Conservation (phyloP, 2,113 vertebrate species). For the Hippocampus guttulatus region DNA sequence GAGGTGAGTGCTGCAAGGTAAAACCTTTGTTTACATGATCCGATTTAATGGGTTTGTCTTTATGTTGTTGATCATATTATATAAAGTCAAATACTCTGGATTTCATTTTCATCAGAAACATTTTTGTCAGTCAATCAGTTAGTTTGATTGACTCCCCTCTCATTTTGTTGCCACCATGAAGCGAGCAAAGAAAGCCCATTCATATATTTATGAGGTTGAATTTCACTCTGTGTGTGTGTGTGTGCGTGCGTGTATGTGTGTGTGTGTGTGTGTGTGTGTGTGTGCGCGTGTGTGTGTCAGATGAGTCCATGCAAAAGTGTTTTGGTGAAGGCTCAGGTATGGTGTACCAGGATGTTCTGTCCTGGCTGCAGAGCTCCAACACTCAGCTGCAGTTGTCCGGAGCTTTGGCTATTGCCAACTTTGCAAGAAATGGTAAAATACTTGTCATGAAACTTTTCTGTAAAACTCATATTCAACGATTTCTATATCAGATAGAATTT, state of each 20-base stretch:
- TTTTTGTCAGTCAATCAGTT: background rate
- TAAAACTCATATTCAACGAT: background rate
- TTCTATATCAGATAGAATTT: background rate
- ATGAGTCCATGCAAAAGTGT: conserved; percentile 72
- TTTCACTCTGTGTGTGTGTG: background rate
- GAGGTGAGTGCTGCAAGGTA: conserved; percentile 67
- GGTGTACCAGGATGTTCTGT: conserved; percentile 67
- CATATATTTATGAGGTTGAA: background rate
- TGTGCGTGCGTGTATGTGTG: too few species aligned
- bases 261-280: background rate
- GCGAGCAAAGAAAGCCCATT: too few species aligned
- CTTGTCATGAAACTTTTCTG: background rate
- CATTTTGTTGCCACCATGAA: too few species aligned
- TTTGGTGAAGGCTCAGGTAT: conserved; percentile 66
- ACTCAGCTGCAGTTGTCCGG: conserved; percentile 69
- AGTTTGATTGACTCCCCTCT: background rate
- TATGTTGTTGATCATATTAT: too few species aligned
- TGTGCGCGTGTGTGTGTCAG: conserved; percentile 40
- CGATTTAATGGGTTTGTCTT: background rate
- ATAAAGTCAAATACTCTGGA: background rate
- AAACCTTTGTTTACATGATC: background rate
- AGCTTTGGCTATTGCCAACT: conserved; percentile 67
- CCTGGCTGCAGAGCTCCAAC: conserved; percentile 68
- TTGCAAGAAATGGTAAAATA: conserved; percentile 63
- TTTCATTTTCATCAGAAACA: background rate